These are phyloP conservation scores for Osmoderma eremita DNA, from an alignment of 2,888 invertebrate genomes.

Conservation along the genomic window DNA sequence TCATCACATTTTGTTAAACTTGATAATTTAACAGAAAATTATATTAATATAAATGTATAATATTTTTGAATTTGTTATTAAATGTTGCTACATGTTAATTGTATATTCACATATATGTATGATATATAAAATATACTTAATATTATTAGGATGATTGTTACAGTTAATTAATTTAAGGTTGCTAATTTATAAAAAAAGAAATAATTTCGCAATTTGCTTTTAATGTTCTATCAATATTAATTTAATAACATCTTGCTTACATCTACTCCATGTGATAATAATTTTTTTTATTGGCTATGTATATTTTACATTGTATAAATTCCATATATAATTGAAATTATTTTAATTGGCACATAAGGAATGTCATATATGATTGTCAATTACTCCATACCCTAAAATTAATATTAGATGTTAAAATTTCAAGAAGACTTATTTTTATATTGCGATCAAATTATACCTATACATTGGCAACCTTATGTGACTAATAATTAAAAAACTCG, in stretches of 20 bases:
- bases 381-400: too few species aligned
- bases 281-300: too few species aligned
- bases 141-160: constrained; percentile 20
- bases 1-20: constrained; percentile 24
- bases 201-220: too few species aligned
- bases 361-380: too few species aligned
- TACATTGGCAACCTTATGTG: constrained; percentile 2
- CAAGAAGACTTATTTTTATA: too few species aligned
- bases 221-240: too few species aligned
- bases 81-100: constrained; percentile 33
- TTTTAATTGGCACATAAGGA: too few species aligned
- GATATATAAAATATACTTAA: constrained; percentile 21
- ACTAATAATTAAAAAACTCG: neutral
- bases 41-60: constrained; percentile 12
- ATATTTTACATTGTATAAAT: too few species aligned
- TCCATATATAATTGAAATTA: too few species aligned
- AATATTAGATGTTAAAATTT: too few species aligned
- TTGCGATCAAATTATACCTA: neutral
- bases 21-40: neutral
- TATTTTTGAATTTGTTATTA: constrained; percentile 36
- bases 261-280: too few species aligned
- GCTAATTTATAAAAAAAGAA: neutral
- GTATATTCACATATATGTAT: constrained; percentile 18
- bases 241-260: too few species aligned
- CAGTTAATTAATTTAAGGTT: constrained; percentile 13